Conservation (phyloP, 2,888 invertebrate species). For the Chaetoderma sp. region DNA sequence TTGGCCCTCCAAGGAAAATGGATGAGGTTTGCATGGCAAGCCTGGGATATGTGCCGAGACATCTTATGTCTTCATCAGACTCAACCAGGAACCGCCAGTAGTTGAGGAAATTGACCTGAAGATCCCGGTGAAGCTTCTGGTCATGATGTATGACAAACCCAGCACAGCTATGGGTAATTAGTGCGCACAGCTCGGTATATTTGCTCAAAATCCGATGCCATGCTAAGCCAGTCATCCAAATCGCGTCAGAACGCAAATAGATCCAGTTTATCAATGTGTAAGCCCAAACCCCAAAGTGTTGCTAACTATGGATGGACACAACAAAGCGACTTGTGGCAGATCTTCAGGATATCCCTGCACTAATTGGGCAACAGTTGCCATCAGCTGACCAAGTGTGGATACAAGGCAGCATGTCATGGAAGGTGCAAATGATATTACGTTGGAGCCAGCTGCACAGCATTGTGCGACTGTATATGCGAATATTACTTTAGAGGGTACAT, state of each 20-base stretch:
- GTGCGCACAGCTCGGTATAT: slow-evolving; percentile 36
- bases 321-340: slow-evolving; percentile 24
- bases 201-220: slow-evolving; percentile 40
- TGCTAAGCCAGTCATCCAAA: slow-evolving; percentile 38
- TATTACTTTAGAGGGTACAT: neutral
- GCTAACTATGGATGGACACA: slow-evolving; percentile 25
- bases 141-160: slow-evolving; percentile 40
- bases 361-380: slow-evolving; percentile 33
- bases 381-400: slow-evolving; percentile 36
- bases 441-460: slow-evolving; percentile 6
- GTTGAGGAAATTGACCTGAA: slow-evolving; percentile 22
- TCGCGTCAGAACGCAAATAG: slow-evolving; percentile 11
- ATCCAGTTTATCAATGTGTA: slow-evolving; percentile 36
- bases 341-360: slow-evolving; percentile 30
- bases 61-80: slow-evolving; percentile 22
- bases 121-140: slow-evolving; percentile 35
- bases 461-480: slow-evolving; percentile 7
- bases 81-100: slow-evolving; percentile 16
- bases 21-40: slow-evolving; percentile 40
- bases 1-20: slow-evolving; percentile 39
- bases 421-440: slow-evolving; percentile 25
- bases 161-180: slow-evolving; percentile 31
- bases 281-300: slow-evolving; percentile 4
- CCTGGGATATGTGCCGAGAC: slow-evolving; percentile 34
- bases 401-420: slow-evolving; percentile 24